A percentile compares a stretch with the other conserved stretches of the same genome.
Evolutionary conservation across 2,113 vertebrate genomes (phyloP).

Genomic region (Oreocharis arfaki): DNA sequence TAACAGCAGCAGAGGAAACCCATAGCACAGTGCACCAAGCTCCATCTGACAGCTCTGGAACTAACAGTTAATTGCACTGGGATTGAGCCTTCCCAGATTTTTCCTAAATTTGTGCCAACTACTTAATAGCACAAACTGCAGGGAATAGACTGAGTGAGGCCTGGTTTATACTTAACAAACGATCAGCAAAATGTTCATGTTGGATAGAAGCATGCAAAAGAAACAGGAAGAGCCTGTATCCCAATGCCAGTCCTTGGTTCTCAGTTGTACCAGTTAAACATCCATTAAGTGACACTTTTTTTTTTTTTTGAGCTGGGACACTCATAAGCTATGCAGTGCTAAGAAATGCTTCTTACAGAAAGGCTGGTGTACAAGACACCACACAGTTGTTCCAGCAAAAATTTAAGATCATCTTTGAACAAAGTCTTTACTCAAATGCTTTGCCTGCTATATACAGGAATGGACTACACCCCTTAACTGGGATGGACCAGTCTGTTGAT

Average conservation of each 20-base stretch:
- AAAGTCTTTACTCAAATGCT: neutral
- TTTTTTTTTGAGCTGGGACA: neutral
- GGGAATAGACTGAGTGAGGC: neutral
- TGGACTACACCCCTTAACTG: neutral
- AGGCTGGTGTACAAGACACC: neutral
- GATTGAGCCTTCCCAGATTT: constrained; percentile 1
- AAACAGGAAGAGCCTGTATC: neutral
- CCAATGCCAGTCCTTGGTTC: neutral
- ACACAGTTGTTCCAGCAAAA: neutral
- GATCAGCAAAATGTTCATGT: neutral
- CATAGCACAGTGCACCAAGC: neutral
- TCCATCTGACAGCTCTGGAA: constrained; percentile 10
- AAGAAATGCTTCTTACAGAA: neutral
- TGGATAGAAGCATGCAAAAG: neutral
- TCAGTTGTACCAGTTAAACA: neutral
- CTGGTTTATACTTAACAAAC: neutral
- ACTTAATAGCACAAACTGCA: neutral
- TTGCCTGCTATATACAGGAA: neutral
- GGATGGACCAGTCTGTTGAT: neutral
- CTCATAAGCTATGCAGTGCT: neutral
- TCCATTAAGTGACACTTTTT: neutral
- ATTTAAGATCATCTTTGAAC: neutral
- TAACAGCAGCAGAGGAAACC: neutral
- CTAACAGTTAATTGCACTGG: neutral
- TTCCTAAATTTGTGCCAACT: constrained; percentile 2